phyloP scores from a whole-genome alignment of 2,797 vertebrate genomes.

The Cuniculus paca region DNA sequence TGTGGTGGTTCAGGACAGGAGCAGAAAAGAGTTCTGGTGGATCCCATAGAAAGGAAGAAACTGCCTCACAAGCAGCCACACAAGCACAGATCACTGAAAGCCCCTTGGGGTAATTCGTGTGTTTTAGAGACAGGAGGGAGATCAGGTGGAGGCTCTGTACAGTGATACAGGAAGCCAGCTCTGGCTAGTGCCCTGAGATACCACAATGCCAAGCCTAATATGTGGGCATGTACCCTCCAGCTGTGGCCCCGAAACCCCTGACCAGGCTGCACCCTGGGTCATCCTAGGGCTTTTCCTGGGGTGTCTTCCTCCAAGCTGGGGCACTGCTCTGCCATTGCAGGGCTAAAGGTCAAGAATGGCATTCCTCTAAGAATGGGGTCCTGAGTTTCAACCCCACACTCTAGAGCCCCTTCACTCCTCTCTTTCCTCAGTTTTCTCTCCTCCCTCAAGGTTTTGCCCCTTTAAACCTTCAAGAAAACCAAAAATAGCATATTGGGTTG shows the following conservation, averaged over 20 bases:
- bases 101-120: too few relatives aligned
- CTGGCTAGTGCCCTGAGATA: not conserved
- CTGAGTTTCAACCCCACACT: not conserved
- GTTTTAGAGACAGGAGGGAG: not conserved
- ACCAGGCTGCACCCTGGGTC: not conserved
- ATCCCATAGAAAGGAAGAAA: not conserved
- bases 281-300: not conserved
- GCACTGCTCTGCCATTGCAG: rapidly evolving
- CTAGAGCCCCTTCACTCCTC: too few relatives aligned
- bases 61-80: too few relatives aligned
- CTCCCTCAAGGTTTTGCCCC: not conserved
- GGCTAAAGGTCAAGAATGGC: not conserved
- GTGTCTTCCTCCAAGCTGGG: not conserved
- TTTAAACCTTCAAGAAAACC: not conserved
- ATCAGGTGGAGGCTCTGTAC: not conserved
- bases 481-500: not conserved
- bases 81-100: not conserved
- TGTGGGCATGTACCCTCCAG: too few relatives aligned
- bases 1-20: not conserved
- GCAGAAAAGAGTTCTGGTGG: too few relatives aligned
- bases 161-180: too few relatives aligned
- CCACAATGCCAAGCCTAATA: not conserved
- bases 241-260: rapidly evolving
- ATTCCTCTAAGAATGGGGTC: not conserved
- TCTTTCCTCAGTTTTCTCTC: not conserved